Evolutionary conservation across 2,888 invertebrate species (phyloP).

Genomic region (Drosophila incognita): DNA sequence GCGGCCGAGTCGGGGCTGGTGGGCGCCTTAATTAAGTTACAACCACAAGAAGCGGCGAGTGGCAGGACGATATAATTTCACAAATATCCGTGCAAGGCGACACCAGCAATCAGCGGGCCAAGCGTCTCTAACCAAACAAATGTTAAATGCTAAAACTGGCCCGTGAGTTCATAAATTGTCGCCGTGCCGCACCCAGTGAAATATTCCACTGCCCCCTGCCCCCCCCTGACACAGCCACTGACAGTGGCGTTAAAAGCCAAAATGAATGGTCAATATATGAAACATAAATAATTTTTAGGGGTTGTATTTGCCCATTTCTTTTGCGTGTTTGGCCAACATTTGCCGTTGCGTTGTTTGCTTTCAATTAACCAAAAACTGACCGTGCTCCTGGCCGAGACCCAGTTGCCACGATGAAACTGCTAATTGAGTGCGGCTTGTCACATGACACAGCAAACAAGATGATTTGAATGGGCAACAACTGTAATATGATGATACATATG

Average conservation of each 20-base stretch:
- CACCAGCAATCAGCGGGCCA: constrained; percentile 70
- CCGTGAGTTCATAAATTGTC: constrained; percentile 74
- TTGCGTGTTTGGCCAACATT: constrained; percentile 77
- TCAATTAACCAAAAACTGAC: constrained; percentile 79
- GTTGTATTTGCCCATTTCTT: constrained; percentile 56
- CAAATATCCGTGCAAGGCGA: constrained; percentile 79
- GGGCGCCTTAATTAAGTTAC: constrained; percentile 72
- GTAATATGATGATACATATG: constrained; percentile 28
- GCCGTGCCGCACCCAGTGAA: constrained; percentile 61
- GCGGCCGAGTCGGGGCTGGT: constrained; percentile 34
- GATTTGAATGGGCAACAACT: constrained; percentile 43
- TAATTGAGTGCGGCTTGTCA: constrained; percentile 65
- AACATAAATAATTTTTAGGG: constrained; percentile 79
- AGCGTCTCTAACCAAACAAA: constrained; percentile 66
- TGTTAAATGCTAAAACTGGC: constrained; percentile 70
- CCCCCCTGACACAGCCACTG: not conserved
- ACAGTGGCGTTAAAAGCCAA: constrained; percentile 74
- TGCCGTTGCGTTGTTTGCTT: constrained; percentile 72
- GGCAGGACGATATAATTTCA: constrained; percentile 72
- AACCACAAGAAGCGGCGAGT: constrained; percentile 35
- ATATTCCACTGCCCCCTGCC: not conserved
- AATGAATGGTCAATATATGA: constrained; percentile 78
- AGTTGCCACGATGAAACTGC: constrained; percentile 30
- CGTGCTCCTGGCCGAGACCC: constrained; percentile 17
- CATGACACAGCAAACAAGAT: constrained; percentile 53